Base-by-base conservation (phyloP, 92 coral and sea anemone genomes). In the Nematostella vectensis region DNA sequence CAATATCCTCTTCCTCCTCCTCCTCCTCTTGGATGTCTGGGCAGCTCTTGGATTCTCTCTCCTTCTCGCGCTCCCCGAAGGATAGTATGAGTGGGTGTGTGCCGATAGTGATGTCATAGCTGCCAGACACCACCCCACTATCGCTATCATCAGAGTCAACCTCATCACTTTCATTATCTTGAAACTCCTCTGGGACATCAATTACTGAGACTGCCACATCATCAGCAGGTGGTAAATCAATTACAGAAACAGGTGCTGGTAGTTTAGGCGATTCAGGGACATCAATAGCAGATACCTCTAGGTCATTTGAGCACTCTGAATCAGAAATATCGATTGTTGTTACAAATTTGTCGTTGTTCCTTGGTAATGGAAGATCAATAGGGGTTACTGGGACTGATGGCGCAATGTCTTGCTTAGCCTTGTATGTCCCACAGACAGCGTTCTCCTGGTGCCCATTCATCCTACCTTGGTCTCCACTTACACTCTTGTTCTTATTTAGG, bases 201-300 rank as follows among this genome's bases (percentile, higher is more conserved):
- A 85, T 85, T 26, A 81, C 84, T 2, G 95, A 85, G 9, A 85
- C 77, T 50, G 59, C 62, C n/a, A 76, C 61, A n/a, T 63, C 74
- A 45, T 64, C 36, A 47, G 79, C 55, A 8, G 62, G 51, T 1
- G 88, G 94, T 21, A 84, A 71, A 52, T 84, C 94, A 40, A 84
- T 84, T 38, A 84, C 77, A 13, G 94, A 84, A 3, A 84, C 74
- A 31, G 70, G 63, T 11, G 83, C 67, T 18, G 83, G 83, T 57
- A 50, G 61, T 0, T 68, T 60, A 18, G 69, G 36, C 20, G 61
- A 36, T 51, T 68, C 83, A 3, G 94, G 95, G n/a, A 81, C 54
- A 27, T 85, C 95, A 49, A 85, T 85, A n/a, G 87, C 88, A 36
- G 95, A 85, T 29, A 85, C 75, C 42, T 88, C 70, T 19, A 85